phyloP scores from a whole-genome alignment of 2,113 vertebrate genomes.

The Tringa solitaria region DNA sequence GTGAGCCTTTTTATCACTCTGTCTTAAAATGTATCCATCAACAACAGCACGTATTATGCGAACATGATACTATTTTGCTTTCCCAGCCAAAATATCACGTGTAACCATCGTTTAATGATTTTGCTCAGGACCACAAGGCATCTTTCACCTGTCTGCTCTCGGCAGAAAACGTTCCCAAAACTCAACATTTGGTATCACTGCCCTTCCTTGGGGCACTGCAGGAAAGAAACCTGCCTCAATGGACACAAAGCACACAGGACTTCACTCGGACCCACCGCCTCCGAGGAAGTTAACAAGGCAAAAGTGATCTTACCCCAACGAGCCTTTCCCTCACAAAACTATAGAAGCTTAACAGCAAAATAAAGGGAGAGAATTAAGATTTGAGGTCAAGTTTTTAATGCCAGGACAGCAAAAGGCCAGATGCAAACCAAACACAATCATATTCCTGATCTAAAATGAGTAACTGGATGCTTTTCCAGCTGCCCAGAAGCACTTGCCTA shows the following conservation, averaged over 20 bases:
- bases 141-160: not conserved
- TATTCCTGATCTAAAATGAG: not conserved
- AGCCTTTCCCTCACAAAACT: not conserved
- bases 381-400: not conserved
- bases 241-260: not conserved
- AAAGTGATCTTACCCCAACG: not conserved
- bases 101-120: not conserved
- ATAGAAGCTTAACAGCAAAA: not conserved
- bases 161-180: not conserved
- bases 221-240: not conserved
- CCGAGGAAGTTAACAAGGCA: not conserved
- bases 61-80: not conserved
- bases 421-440: not conserved
- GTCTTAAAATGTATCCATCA: not conserved
- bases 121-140: not conserved
- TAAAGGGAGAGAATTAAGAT: not conserved
- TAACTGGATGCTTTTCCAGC: not conserved
- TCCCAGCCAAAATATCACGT: not conserved
- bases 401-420: not conserved
- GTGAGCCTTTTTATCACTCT: not conserved
- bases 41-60: not conserved
- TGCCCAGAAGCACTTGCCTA: not conserved
- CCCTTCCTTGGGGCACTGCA: rapidly evolving
- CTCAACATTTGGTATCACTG: not conserved
- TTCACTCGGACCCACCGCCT: not conserved